Base-by-base conservation (phyloP, 1,140 invertebrate genomes). In the Eurosta solidaginis region DNA sequence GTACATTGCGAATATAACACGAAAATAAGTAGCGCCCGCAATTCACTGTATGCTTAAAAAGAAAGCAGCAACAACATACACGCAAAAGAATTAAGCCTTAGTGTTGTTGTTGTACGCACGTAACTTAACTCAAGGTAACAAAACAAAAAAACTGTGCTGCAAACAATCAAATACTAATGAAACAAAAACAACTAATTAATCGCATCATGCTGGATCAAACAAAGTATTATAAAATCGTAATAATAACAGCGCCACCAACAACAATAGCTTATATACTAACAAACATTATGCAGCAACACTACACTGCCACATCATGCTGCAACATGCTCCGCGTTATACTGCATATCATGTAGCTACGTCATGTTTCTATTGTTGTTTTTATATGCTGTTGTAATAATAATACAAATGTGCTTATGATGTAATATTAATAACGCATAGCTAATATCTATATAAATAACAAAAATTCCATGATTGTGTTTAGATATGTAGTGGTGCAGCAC, bases 361-460 rank as follows among this genome's bases (percentile, higher is more conserved):
- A 40, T 36, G 54, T 33, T 40, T 27, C 3, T 36, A 12, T 63
- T 63, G 14, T 12, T 40, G 59, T 47, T 47, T 22, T 47, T 47
- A n/a, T 33, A 36, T 63, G 59, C 29, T 63, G 59, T 33, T 63
- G 9, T 14, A n/a, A n/a, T 40, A 63, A 63, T 63, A 59, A 49
- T 49, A 4, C 17, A 49, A 17, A 17, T 49, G 17, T 52, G 49
- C 25, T 17, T 54, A 27, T 63, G 59, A 42, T 68, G 59, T 68
- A 68, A 68, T 22, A 40, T 40, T 33, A 17, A 68, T 68, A 68
- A 68, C 33, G 33, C 59, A 68, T 68, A 27, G 12, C 54, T 59
- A 59, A 59, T n/a, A n/a, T n/a, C n/a, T n/a, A n/a, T n/a, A n/a
- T 59, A 59, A 59, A 59, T 59, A 59, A 54, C 14, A 54, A 20